These are phyloP conservation scores for Cassiopea xamachana DNA, from an alignment of 30 jellyfish, hydroid and myxozoan genomes.

Conservation along the genomic window DNA sequence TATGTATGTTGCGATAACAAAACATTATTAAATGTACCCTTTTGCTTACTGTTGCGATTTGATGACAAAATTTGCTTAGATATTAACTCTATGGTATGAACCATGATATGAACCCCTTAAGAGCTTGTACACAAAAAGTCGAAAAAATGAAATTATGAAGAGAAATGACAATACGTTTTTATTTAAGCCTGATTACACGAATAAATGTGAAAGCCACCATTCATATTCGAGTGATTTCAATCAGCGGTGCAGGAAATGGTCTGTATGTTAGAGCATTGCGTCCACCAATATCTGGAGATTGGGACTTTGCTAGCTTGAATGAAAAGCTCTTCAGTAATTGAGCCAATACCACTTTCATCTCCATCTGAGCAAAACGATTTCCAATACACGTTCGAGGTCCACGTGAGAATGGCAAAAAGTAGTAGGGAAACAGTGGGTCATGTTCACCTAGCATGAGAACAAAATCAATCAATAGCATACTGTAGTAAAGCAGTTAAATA, in stretches of 20 bases:
- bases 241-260: slow-evolving; percentile 35
- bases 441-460: not conserved
- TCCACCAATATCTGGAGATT: slow-evolving; percentile 29
- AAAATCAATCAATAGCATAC: not conserved
- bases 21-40: too few species aligned
- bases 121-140: too few species aligned
- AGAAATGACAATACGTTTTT: too few species aligned
- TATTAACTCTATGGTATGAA: too few species aligned
- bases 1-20: too few species aligned
- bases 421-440: slow-evolving; percentile 42
- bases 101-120: too few species aligned
- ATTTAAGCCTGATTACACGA: too few species aligned
- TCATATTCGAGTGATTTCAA: slow-evolving; percentile 11
- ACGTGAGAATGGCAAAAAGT: slow-evolving; percentile 43
- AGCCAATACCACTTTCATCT: slow-evolving; percentile 35
- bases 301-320: slow-evolving; percentile 31
- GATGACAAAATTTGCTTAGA: too few species aligned
- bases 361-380: slow-evolving; percentile 33
- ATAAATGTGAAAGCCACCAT: not conserved
- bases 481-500: too few species aligned
- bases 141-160: too few species aligned
- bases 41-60: too few species aligned
- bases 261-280: slow-evolving; percentile 14
- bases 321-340: slow-evolving; percentile 2
- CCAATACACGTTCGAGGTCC: slow-evolving; percentile 58